Conservation (phyloP, 1,140 invertebrate species). For the Atta colombica region DNA sequence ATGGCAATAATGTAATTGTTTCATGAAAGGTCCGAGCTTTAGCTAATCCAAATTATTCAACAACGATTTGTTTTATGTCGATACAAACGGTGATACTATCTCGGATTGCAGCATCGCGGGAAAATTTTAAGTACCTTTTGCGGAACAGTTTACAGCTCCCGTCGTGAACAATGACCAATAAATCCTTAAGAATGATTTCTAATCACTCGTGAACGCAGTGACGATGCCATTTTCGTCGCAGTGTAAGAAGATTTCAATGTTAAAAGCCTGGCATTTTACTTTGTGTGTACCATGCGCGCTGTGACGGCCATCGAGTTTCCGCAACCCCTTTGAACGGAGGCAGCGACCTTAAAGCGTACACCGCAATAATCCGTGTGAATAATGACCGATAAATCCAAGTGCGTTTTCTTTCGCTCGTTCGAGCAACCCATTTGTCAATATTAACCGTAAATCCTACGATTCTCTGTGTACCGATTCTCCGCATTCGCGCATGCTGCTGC, state of each 20-base stretch:
- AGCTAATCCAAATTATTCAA: conserved; percentile 37
- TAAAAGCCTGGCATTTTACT: conserved; percentile 37
- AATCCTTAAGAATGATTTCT: conserved; percentile 49
- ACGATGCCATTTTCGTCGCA: conserved; percentile 10
- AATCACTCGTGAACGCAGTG: conserved; percentile 22
- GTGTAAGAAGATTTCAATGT: conserved; percentile 45
- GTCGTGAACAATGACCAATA: conserved; percentile 53
- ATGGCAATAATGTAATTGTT: conserved; percentile 38
- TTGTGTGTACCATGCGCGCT: neutral
- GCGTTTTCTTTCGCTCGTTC: conserved; percentile 42
- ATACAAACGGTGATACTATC: conserved; percentile 19
- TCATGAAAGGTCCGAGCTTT: conserved; percentile 32
- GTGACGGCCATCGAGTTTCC: conserved; percentile 30
- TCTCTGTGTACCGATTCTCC: conserved; percentile 50
- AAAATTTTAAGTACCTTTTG: conserved; percentile 37
- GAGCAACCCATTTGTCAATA: conserved; percentile 70
- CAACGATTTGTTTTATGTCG: conserved; percentile 36
- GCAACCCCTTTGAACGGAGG: conserved; percentile 20
- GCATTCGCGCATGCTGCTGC: conserved; percentile 38
- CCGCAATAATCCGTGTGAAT: conserved; percentile 59
- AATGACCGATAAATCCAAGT: conserved; percentile 58
- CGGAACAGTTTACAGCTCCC: conserved; percentile 29
- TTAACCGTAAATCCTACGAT: conserved; percentile 61
- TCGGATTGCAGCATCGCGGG: neutral
- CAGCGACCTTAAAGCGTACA: conserved; percentile 37